phyloP scores from a whole-genome alignment of 2,113 vertebrate genomes.

The Phoxinus phoxinus region DNA sequence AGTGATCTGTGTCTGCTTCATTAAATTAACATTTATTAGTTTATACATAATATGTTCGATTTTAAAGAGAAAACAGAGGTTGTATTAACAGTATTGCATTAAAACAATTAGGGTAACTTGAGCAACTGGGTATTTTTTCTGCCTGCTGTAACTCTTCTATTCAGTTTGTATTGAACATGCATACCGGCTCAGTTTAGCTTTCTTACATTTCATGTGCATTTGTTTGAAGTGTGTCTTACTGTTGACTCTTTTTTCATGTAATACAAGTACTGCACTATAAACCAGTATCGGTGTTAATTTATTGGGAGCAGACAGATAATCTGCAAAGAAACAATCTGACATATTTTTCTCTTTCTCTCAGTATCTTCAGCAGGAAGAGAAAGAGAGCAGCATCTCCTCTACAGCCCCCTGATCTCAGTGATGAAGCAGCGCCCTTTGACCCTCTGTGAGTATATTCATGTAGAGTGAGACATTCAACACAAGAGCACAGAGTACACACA shows the following conservation, averaged over 20 bases:
- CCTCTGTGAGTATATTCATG: not conserved
- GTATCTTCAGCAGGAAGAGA: not conserved
- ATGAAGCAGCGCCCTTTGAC: not conserved
- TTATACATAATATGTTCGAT: too few species aligned
- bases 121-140: too few species aligned
- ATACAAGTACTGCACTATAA: not conserved
- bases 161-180: too few species aligned
- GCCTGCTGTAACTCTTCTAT: too few species aligned
- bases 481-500: not conserved
- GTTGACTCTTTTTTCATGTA: not conserved
- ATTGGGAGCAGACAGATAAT: not conserved
- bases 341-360: not conserved
- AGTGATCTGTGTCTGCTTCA: too few species aligned
- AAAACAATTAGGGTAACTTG: too few species aligned
- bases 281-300: not conserved
- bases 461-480: not conserved
- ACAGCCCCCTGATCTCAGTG: not conserved
- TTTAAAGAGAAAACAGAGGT: too few species aligned
- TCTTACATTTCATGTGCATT: too few species aligned
- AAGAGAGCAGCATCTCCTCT: not conserved
- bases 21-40: too few species aligned
- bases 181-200: too few species aligned
- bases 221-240: too few species aligned
- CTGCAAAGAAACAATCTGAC: not conserved
- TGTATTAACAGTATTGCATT: too few species aligned